A percentile compares a stretch with the other conserved stretches of the same genome.
phyloP scores from a whole-genome alignment of 30 jellyfish, hydroid and myxozoan genomes.

The Aurelia aurita complex sp. Pacific region DNA sequence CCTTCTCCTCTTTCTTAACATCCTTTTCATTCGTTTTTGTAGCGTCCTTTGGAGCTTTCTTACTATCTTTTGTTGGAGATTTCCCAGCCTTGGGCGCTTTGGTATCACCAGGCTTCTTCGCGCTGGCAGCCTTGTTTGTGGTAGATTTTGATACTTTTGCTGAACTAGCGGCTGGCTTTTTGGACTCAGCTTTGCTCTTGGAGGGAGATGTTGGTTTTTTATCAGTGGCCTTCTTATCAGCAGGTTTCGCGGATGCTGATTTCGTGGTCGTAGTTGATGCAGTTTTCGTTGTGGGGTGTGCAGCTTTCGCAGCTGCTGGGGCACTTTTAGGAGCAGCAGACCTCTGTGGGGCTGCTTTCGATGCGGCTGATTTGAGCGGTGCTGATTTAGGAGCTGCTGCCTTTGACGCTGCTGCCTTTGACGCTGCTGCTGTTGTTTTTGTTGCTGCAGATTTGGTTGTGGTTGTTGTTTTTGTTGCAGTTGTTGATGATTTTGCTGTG shows the following conservation, averaged over 20 bases:
- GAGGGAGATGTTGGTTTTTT: not conserved
- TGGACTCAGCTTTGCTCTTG: not conserved
- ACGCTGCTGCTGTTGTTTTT: constrained; percentile 18
- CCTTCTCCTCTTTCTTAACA: not conserved
- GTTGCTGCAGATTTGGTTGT: constrained; percentile 16
- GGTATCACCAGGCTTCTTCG: not conserved
- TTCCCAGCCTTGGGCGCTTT: not conserved
- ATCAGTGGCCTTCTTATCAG: not conserved
- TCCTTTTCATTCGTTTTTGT: not conserved
- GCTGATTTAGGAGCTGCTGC: constrained; percentile 12
- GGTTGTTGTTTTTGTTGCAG: constrained; percentile 20
- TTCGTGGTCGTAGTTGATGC: constrained; percentile 4
- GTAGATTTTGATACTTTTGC: not conserved
- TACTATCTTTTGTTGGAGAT: constrained; percentile 1
- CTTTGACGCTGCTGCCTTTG: constrained; percentile 15
- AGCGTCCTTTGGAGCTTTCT: not conserved
- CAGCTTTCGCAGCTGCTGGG: constrained; percentile 9
- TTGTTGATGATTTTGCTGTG: constrained; percentile 5
- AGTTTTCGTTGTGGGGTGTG: not conserved
- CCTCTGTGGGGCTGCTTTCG: not conserved
- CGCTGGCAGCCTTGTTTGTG: not conserved
- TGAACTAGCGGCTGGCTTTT: constrained; percentile 2
- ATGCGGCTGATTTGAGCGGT: constrained; percentile 2
- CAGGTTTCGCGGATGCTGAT: not conserved
- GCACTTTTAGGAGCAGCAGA: not conserved